Percentiles rank a stretch among this genome's conserved stretches.
Conservation (phyloP, 1,140 invertebrate genomes). For the Condylostylus longicornis region DNA sequence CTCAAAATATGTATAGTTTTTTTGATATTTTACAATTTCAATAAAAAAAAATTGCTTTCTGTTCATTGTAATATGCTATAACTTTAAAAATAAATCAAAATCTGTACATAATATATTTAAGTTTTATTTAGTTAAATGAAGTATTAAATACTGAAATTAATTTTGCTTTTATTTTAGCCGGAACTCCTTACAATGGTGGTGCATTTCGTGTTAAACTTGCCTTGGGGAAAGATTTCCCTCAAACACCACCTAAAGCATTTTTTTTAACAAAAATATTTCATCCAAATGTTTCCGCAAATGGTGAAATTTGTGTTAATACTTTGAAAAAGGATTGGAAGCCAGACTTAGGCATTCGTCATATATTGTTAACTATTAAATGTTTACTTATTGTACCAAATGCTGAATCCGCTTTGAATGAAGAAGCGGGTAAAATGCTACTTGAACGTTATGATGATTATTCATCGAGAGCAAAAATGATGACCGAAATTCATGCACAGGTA, state of each 20-base stretch:
- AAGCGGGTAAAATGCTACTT: constrained; percentile 78
- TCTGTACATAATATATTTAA: too few relatives aligned
- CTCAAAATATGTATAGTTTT: too few relatives aligned
- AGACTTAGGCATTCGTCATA: constrained; percentile 90
- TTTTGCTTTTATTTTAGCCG: constrained; percentile 38
- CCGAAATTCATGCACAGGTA: constrained; percentile 73
- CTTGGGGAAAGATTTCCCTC: constrained; percentile 85
- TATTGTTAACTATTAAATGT: constrained; percentile 86
- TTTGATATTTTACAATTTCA: too few relatives aligned
- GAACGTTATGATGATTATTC: constrained; percentile 87
- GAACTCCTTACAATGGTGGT: constrained; percentile 72
- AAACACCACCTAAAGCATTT: constrained; percentile 83
- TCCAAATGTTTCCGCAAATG: constrained; percentile 86
- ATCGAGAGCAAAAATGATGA: constrained; percentile 81
- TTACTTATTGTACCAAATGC: constrained; percentile 86
- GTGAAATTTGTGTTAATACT: constrained; percentile 95
- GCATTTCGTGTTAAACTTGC: constrained; percentile 79
- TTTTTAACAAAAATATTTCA: constrained; percentile 96
- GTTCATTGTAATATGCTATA: too few relatives aligned
- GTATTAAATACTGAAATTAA: too few relatives aligned
- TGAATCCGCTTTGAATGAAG: constrained; percentile 86
- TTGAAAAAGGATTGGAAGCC: constrained; percentile 95
- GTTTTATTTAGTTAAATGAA: too few relatives aligned
- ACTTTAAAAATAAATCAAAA: too few relatives aligned
- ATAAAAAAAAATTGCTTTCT: too few relatives aligned